These are phyloP conservation scores for Hippocampus comes DNA, from an alignment of 2,113 vertebrate species.

Conservation along the genomic window DNA sequence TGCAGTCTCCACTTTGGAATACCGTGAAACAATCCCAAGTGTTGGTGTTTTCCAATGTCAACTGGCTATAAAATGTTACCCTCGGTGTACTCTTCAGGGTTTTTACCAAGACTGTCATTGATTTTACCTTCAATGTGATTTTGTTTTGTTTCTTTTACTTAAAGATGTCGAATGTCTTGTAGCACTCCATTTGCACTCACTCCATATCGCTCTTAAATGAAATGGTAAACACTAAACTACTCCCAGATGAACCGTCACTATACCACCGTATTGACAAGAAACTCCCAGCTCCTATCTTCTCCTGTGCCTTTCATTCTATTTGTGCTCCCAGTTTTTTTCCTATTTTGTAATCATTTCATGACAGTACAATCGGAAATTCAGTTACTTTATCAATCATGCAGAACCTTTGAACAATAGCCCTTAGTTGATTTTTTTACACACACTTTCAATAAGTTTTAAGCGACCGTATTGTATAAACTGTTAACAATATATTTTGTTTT, in stretches of 20 bases:
- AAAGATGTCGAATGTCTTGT: not conserved
- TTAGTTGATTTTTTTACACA: not conserved
- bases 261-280: not conserved
- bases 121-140: not conserved
- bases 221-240: slow-evolving; percentile 7
- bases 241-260: slow-evolving; percentile 8
- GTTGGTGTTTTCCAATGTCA: slow-evolving; percentile 1
- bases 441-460: not conserved
- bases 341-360: not conserved
- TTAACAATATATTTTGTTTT: not conserved
- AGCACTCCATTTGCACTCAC: slow-evolving; percentile 5
- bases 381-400: not conserved
- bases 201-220: slow-evolving; percentile 8
- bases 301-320: slow-evolving; percentile 56
- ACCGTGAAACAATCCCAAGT: slow-evolving; percentile 4
- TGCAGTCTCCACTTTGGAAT: slow-evolving; percentile 19
- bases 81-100: slow-evolving; percentile 11
- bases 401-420: not conserved
- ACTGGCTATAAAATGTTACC: not conserved
- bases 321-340: slow-evolving; percentile 7
- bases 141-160: not conserved
- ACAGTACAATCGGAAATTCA: slow-evolving; percentile 1
- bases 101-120: not conserved
- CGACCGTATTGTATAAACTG: not conserved
- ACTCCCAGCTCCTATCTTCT: slow-evolving; percentile 16